phyloP scores from a whole-genome alignment of 2,797 vertebrate genomes.

The Mycteria americana region DNA sequence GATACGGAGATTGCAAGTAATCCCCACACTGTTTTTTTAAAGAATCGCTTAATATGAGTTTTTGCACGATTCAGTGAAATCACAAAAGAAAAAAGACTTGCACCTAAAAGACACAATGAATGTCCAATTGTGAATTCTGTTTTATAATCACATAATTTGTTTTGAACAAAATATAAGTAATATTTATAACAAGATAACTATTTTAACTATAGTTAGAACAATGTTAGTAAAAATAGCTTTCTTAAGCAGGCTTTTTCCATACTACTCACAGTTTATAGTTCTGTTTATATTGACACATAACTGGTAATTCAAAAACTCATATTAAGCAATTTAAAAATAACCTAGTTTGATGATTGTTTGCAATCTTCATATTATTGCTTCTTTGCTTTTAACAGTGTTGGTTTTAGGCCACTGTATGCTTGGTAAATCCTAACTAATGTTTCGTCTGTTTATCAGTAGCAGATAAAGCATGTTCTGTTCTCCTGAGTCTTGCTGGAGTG shows the following conservation, averaged over 20 bases:
- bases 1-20: not conserved
- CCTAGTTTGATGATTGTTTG: not conserved
- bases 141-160: not conserved
- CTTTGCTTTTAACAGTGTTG: not conserved
- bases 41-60: not conserved
- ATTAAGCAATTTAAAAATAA: not conserved
- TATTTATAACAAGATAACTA: not conserved
- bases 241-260: not conserved
- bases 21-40: not conserved
- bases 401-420: not conserved
- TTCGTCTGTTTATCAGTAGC: not conserved
- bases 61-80: not conserved
- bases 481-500: not conserved
- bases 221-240: not conserved
- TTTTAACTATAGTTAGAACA: not conserved
- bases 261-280: not conserved
- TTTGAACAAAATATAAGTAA: not conserved
- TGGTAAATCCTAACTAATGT: not conserved
- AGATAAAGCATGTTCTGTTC: constrained; percentile 43
- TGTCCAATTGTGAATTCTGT: not conserved
- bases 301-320: not conserved
- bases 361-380: not conserved
- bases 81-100: not conserved
- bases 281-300: not conserved
- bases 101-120: not conserved